Base-by-base conservation (phyloP, 1,140 invertebrate species). In the Cecropterus lyciades region DNA sequence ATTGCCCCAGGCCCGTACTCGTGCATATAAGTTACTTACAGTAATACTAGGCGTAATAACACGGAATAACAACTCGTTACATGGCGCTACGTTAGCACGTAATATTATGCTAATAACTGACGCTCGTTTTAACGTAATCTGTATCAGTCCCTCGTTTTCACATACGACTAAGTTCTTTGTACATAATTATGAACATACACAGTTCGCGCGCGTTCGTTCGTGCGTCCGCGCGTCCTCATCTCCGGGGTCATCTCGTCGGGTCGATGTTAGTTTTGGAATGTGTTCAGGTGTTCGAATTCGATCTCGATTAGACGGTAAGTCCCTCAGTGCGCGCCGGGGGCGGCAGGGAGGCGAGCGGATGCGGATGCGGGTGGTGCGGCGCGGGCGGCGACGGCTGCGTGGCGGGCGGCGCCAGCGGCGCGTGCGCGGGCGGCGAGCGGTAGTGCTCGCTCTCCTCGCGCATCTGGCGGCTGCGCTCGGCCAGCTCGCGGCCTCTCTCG, bases 1-100 rank as follows among this genome's bases (percentile, higher is more conserved):
- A 89, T 89, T 91, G 86, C 86, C 87, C 86, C 89, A 79, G 84
- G 89, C 89, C 89, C 89, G 85, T 87, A 87, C 86, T 86, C 84
- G 73, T 87, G 85, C 80, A 79, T 83, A 89, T 85, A 87, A 87
- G 71, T 89, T 89, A 91, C 80, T 85, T 88, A 88, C 64, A 80
- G 66, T 85, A 87, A 87, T 84, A 87, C 82, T 91, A 89, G 82
- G 78, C 85, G 76, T 86, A 84, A 87, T 84, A 84, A 85, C 77
- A 82, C 86, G 84, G 84, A 86, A 86, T 84, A 84, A 82, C 82
- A 80, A 76, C 68, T 82, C 76, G 80, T 82, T 84, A 87, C 79
- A 84, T 85, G 80, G 77, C 82, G 80, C 81, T 87, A 87, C 80
- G 77, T 73, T 82, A 77, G 65, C 79, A 80, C 72, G 78, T 65